phyloP scores from a whole-genome alignment of 2,797 vertebrate species.

The Amniataba percoides region DNA sequence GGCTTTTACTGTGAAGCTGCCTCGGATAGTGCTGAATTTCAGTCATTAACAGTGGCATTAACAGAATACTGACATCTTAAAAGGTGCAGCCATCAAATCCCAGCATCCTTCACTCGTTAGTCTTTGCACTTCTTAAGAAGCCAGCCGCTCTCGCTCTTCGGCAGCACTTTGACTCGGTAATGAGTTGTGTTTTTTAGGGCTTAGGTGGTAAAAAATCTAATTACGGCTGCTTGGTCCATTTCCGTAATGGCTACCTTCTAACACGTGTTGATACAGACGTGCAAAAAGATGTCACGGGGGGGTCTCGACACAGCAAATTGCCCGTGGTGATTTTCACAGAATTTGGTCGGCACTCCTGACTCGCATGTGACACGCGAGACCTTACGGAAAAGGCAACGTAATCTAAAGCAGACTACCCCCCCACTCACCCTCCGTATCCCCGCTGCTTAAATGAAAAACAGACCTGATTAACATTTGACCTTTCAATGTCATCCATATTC shows the following conservation, averaged over 20 bases:
- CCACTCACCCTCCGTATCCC: constrained; percentile 41
- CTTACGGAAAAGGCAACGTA: constrained; percentile 47
- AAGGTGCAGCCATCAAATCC: constrained; percentile 37
- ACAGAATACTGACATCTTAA: constrained; percentile 30
- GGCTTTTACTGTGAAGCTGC: constrained; percentile 30
- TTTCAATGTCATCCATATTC: constrained; percentile 73
- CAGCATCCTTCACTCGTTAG: constrained; percentile 24
- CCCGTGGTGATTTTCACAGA: constrained; percentile 22
- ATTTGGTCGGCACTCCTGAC: constrained; percentile 22
- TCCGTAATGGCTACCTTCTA: constrained; percentile 38
- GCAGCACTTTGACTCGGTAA: constrained; percentile 41
- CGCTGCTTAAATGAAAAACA: constrained; percentile 69
- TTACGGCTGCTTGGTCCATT: constrained; percentile 41
- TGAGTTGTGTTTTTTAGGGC: constrained; percentile 42
- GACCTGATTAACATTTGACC: constrained; percentile 77
- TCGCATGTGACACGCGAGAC: constrained; percentile 21
- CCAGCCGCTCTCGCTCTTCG: constrained; percentile 25
- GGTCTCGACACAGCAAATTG: constrained; percentile 43
- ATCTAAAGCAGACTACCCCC: constrained; percentile 62
- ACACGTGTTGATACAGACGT: constrained; percentile 49
- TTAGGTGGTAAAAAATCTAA: constrained; percentile 50
- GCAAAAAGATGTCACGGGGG: constrained; percentile 24
- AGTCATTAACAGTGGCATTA: constrained; percentile 39
- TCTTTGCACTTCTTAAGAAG: constrained; percentile 23
- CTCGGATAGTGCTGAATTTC: constrained; percentile 38